Evolutionary conservation across 1,140 invertebrate species (phyloP), one percentile per base, ranked within the genome.

Genomic region (Apocrypta bakeri): DNA sequence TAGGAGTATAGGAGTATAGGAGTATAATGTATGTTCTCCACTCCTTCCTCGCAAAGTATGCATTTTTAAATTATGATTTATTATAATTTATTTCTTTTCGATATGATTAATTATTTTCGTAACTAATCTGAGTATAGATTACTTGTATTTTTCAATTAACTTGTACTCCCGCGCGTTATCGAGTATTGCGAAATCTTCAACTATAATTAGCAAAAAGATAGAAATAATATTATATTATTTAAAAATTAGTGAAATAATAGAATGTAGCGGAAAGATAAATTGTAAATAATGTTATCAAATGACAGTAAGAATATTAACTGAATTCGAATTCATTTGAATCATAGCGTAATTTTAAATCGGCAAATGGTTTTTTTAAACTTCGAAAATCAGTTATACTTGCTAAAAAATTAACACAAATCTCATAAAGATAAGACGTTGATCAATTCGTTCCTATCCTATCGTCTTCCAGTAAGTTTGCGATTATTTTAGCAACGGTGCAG

Each of bases 71-170:
- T 56, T 4, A 56, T n/a, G 48, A 21, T 56, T 56, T 56, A 56
- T 56, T 56, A 56, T n/a, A 31, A 37, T 33, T 71, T 37, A 31
- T 33, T 71, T 37, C 31, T 37, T 71, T 2, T 71, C n/a, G 27
- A 74, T 29, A 56, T 40, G 40, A 75, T 75, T 68, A 69, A 85
- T 85, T 86, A 82, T 85, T 85, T 85, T 25, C 21, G 29, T 27
- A 75, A 73, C 83, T 85, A 85, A 85, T 86, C 85, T 61, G 33
- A 12, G 1, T 37, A 75, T 78, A 71, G 81, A 82, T 77, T 82
- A 27, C 33, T 40, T 27, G 17, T 77, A 86, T 84, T 86, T 88
- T 88, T 86, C 84, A 88, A 87, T 89, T 86, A 85, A 85, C 79
- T 86, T 83, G 69, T 77, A 76, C 77, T 82, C 33, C 56, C 27